phyloP scores from a whole-genome alignment of 2,113 vertebrate species.

The Rhabdornis inornatus region DNA sequence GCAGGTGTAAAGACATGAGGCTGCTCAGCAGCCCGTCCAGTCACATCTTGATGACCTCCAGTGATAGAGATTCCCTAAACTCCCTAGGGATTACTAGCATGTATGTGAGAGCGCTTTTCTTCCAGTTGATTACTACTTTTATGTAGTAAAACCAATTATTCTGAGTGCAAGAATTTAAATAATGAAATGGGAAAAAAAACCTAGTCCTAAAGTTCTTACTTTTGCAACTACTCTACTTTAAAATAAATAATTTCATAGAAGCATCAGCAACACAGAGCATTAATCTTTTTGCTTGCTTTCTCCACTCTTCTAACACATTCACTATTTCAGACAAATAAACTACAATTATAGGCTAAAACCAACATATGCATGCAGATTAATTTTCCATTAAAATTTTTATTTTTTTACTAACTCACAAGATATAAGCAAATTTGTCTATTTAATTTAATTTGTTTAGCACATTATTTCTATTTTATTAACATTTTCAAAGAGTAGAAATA shows the following conservation, averaged over 20 bases:
- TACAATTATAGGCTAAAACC: background rate
- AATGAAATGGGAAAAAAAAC: rapidly evolving
- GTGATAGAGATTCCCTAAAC: background rate
- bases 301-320: background rate
- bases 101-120: background rate
- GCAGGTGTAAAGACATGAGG: background rate
- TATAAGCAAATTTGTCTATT: background rate
- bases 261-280: background rate
- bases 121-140: background rate
- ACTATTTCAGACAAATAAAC: background rate
- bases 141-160: background rate
- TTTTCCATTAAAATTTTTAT: too few species aligned
- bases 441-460: background rate
- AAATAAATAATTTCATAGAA: background rate
- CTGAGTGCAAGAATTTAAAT: background rate
- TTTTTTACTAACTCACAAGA: too few species aligned
- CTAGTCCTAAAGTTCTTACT: background rate
- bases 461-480: background rate
- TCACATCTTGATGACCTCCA: background rate
- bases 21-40: background rate
- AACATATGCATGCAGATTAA: background rate
- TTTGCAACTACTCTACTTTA: background rate
- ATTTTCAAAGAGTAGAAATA: background rate
- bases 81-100: background rate
- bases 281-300: background rate